A percentile compares a stretch with the other conserved stretches of the same genome.
Evolutionary conservation across 92 coral and sea anemone species (phyloP).

Genomic region (Ricordea florida): DNA sequence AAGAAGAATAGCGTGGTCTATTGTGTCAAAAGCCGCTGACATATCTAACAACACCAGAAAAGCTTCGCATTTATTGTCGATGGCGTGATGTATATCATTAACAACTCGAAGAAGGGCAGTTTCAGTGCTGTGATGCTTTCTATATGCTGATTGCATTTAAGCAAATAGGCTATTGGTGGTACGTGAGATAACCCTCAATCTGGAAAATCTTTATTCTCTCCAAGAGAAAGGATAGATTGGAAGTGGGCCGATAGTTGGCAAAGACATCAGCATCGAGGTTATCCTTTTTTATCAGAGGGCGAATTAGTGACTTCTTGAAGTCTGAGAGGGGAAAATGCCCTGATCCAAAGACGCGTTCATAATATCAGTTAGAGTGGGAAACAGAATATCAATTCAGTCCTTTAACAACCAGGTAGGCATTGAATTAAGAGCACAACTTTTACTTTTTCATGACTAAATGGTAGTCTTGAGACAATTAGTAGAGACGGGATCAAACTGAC

Average conservation of each 20-base stretch:
- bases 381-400: conserved; percentile 24
- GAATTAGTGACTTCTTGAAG: neutral
- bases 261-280: conserved; percentile 8
- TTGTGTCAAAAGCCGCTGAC: no score
- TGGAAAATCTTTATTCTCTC: neutral
- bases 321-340: neutral
- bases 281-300: conserved; percentile 1
- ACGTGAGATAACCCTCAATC: neutral
- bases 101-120: no score
- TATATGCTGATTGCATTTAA: no score
- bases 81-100: no score
- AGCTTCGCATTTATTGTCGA: no score
- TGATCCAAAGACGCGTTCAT: conserved; percentile 18
- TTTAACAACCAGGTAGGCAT: conserved; percentile 19
- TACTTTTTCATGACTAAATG: conserved; percentile 16
- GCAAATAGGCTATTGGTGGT: neutral
- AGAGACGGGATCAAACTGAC: neutral
- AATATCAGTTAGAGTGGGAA: conserved; percentile 12
- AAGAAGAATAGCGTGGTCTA: no score
- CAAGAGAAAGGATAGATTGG: neutral
- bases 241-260: neutral
- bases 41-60: no score
- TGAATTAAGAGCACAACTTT: conserved; percentile 17
- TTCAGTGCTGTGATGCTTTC: no score
- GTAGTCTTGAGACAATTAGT: neutral